Percentiles rank a stretch among this genome's conserved stretches.
Conservation (phyloP, 2,888 invertebrate genomes). For the Eristalis tenax region DNA sequence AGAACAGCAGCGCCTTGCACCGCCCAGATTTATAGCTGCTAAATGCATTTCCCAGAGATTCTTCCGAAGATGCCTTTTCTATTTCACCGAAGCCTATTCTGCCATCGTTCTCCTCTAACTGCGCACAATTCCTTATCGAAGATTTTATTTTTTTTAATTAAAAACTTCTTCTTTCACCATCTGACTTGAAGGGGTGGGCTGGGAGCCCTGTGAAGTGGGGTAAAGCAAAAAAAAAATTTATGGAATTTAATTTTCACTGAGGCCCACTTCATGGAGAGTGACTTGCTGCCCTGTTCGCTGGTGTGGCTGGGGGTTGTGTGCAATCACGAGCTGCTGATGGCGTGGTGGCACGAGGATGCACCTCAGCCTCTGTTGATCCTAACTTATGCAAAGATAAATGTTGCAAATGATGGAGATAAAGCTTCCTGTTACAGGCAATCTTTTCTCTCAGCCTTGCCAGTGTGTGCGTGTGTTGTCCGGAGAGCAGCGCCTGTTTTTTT, state of each 20-base stretch:
- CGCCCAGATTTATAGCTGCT: constrained; percentile 63
- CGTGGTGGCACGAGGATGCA: constrained; percentile 57
- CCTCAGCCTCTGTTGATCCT: constrained; percentile 68
- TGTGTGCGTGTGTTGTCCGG: not conserved
- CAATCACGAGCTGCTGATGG: constrained; percentile 54
- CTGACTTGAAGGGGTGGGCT: not conserved
- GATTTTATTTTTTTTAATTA: constrained; percentile 70
- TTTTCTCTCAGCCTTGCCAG: not conserved
- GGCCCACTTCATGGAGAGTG: not conserved
- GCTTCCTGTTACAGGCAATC: constrained; percentile 47
- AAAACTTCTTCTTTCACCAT: constrained; percentile 68
- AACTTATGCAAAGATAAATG: constrained; percentile 72
- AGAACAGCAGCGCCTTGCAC: not conserved
- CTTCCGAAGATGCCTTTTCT: constrained; percentile 49
- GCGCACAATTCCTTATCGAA: constrained; percentile 67
- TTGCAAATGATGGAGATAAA: constrained; percentile 71
- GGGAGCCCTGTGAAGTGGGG: not conserved
- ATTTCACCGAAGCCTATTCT: constrained; percentile 53
- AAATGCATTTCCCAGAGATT: constrained; percentile 62
- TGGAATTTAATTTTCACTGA: constrained; percentile 69
- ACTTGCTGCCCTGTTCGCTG: not conserved
- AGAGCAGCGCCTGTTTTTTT: constrained; percentile 25
- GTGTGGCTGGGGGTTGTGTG: not conserved
- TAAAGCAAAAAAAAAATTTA: constrained; percentile 39
- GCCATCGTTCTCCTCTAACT: constrained; percentile 35